A percentile compares a stretch with the other conserved stretches of the same genome.
Evolutionary conservation across 2,888 invertebrate genomes (phyloP).

Genomic region (Harpagoxenus sublaevis): DNA sequence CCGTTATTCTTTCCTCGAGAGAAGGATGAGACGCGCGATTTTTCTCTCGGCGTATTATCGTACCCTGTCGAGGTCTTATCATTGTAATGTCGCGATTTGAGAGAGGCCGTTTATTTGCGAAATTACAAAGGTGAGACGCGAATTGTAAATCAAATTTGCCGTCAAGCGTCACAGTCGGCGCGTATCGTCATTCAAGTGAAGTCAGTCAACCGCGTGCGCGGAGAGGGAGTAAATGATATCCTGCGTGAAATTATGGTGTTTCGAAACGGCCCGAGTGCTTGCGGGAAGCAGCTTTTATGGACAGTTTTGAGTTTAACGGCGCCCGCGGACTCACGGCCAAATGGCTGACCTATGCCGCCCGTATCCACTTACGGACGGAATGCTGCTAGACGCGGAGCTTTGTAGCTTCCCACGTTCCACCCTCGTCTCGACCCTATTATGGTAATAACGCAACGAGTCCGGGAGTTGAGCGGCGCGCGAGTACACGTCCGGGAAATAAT

Average conservation of each 20-base stretch:
- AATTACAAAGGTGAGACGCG: background rate
- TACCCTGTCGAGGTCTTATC: background rate
- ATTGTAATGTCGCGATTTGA: background rate
- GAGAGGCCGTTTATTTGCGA: background rate
- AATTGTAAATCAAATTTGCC: background rate
- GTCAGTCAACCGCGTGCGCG: background rate
- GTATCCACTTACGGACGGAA: constrained; percentile 36
- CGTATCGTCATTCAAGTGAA: background rate
- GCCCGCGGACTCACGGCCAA: constrained; percentile 17
- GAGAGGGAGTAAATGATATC: constrained; percentile 1
- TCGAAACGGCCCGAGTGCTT: background rate
- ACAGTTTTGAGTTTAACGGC: constrained; percentile 51
- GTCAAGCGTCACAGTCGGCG: background rate
- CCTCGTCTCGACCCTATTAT: constrained; percentile 33
- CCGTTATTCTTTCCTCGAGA: constrained; percentile 8
- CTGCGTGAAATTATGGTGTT: constrained; percentile 16
- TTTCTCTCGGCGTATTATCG: constrained; percentile 20
- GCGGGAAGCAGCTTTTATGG: constrained; percentile 51
- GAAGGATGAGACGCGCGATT: constrained; percentile 4
- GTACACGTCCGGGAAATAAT: constrained; percentile 40
- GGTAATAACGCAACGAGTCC: constrained; percentile 43
- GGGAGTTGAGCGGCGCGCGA: constrained; percentile 26
- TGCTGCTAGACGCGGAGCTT: constrained; percentile 23
- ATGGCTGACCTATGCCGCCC: constrained; percentile 12
- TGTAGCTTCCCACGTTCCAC: constrained; percentile 30